Percentiles rank a stretch among this genome's conserved stretches.
Evolutionary conservation across 1,140 invertebrate species (phyloP).

Genomic region (Xylocopa sonorina): DNA sequence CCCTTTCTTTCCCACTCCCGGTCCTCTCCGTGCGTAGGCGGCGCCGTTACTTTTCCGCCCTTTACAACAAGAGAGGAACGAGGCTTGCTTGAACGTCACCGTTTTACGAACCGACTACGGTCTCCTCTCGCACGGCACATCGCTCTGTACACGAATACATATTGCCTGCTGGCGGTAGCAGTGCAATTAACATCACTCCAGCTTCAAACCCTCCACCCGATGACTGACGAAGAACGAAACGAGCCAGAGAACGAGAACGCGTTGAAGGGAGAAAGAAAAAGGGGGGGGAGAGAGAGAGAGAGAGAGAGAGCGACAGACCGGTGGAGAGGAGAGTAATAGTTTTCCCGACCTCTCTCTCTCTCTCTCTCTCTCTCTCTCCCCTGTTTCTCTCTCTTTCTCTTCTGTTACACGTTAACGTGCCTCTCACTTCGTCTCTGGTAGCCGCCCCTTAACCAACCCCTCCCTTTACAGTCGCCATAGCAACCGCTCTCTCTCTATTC

Average conservation of each 20-base stretch:
- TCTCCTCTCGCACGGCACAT: constrained; percentile 40
- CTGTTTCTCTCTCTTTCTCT: constrained; percentile 45
- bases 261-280: constrained; percentile 12
- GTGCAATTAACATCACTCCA: constrained; percentile 72
- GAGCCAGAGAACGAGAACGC: constrained; percentile 31
- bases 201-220: constrained; percentile 60
- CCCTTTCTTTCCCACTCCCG: background rate
- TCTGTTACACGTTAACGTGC: constrained; percentile 27
- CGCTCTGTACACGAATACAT: constrained; percentile 67
- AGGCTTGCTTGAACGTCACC: constrained; percentile 27
- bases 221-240: constrained; percentile 48
- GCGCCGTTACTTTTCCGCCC: constrained; percentile 52
- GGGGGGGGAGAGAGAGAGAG: constrained; percentile 12
- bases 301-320: constrained; percentile 16
- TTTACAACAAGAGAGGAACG: constrained; percentile 3
- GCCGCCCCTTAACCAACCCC: constrained; percentile 54
- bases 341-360: constrained; percentile 49
- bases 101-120: constrained; percentile 56
- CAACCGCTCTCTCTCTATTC: constrained; percentile 65
- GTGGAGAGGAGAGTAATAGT: constrained; percentile 63
- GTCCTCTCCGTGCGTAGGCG: background rate
- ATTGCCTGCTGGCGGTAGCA: constrained; percentile 70
- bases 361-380: constrained; percentile 38
- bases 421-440: constrained; percentile 40
- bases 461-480: constrained; percentile 71